These are phyloP conservation scores for Crocuta crocuta DNA, from an alignment of 2,113 vertebrate genomes.

Conservation along the genomic window DNA sequence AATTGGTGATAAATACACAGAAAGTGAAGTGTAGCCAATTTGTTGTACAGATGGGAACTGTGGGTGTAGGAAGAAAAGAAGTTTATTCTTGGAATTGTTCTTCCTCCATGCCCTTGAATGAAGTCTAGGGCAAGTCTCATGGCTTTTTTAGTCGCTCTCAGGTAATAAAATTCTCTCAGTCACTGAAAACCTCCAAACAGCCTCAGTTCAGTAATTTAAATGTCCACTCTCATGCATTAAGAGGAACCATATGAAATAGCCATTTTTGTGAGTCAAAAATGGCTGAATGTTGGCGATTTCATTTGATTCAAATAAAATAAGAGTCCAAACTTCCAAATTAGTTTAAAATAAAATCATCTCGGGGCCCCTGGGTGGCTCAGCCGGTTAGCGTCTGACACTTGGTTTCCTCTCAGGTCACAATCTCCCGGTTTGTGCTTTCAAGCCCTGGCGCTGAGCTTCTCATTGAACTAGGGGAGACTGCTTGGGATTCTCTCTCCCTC, in stretches of 20 bases:
- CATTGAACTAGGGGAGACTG: too few species aligned
- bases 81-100: constrained; percentile 42
- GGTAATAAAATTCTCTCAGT: not conserved
- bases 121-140: not conserved
- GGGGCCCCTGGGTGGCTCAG: too few species aligned
- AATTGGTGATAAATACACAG: constrained; percentile 30
- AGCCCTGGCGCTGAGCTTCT: too few species aligned
- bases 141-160: not conserved
- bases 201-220: not conserved
- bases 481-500: too few species aligned
- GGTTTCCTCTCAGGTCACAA: too few species aligned
- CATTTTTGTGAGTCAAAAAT: not conserved
- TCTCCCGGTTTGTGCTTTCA: too few species aligned
- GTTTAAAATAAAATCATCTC: not conserved
- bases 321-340: not conserved
- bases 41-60: constrained; percentile 50
- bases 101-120: not conserved
- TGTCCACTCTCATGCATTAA: not conserved
- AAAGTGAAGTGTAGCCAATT: not conserved
- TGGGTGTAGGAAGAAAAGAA: constrained; percentile 53
- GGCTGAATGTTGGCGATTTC: not conserved
- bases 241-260: not conserved
- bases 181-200: not conserved
- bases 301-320: not conserved
- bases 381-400: too few species aligned